Evolutionary conservation across 2,888 invertebrate species (phyloP), one percentile per base, ranked within the genome.

Genomic region (Thereva nobilitata): DNA sequence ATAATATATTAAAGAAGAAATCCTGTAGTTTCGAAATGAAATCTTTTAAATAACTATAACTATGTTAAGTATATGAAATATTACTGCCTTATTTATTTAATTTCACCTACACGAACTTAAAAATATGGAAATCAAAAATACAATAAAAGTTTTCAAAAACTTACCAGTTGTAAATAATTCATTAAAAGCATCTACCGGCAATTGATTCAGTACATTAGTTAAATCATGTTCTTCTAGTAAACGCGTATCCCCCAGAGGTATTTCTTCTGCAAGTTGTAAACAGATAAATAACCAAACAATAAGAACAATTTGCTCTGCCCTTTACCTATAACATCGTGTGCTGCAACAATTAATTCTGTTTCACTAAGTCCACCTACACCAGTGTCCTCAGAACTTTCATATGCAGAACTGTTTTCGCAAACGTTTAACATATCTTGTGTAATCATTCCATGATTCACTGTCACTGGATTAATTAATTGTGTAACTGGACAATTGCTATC

Each of bases 181-280:
- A 78, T 89, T 91, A 80, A 93, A 91, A 76, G 91, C 91, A 78
- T 91, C 91, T 69, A 90, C 89, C 70, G 90, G 90, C 75, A 92
- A 84, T 75, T 89, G 89, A 79, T 88, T 91, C 68, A 91, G 84
- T 70, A 91, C 90, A 75, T 89, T 91, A 69, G 87, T 89, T 74
- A 92, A 86, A 76, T 91, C 91, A 70, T 87, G 86, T 75, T 88
- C 89, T 74, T 90, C 89, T 70, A 90, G 79, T 55, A 90, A 84
- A 78, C 82, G 85, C 71, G 81, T 84, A 64, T 86, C 80, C 67
- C 78, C 78, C 77, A 81, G 74, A 34, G 84, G 83, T 53, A 84
- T 85, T 76, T 85, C 86, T 77, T 83, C 85, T 85, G 71, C 0
- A 38, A n/a, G 44, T 42, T 12, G 34, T 7, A 47, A 53, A 52